Conservation (phyloP, 2,888 invertebrate genomes). For the Melanchra persicariae region DNA sequence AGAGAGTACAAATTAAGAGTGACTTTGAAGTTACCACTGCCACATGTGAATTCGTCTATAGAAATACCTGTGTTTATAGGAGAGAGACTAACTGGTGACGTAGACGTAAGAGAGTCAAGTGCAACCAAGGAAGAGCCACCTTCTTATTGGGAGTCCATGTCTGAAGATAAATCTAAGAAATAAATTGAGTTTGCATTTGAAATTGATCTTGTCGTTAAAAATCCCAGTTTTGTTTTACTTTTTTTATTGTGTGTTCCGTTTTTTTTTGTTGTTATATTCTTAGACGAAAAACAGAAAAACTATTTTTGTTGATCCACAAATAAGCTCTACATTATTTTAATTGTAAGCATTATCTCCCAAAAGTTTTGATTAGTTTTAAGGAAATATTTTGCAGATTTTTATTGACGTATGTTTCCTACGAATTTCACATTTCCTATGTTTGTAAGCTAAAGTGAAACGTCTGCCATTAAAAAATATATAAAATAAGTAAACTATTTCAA, state of each 20-base stretch:
- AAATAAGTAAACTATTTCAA: neutral
- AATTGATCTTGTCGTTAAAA: neutral
- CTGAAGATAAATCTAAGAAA: constrained; percentile 9
- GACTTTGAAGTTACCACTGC: constrained; percentile 47
- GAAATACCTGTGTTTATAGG: constrained; percentile 53
- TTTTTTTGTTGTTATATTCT: constrained; percentile 27
- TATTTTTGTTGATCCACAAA: constrained; percentile 7
- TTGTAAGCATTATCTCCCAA: neutral
- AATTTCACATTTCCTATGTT: neutral
- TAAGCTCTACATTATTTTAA: neutral
- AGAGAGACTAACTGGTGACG: constrained; percentile 17
- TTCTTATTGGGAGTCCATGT: neutral
- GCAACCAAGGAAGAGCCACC: neutral
- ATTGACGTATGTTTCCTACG: too few relatives aligned
- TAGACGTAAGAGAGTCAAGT: neutral
- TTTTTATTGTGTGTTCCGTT: neutral
- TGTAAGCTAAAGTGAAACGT: constrained; percentile 7
- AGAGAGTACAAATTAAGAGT: constrained; percentile 51
- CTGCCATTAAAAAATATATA: neutral
- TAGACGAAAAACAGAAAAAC: neutral
- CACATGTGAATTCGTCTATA: constrained; percentile 43
- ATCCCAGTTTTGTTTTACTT: neutral
- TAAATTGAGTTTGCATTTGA: neutral
- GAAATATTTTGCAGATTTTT: neutral
- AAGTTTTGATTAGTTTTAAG: neutral